Base-by-base conservation (phyloP, 1,140 invertebrate species). In the Brachionus angularis region DNA sequence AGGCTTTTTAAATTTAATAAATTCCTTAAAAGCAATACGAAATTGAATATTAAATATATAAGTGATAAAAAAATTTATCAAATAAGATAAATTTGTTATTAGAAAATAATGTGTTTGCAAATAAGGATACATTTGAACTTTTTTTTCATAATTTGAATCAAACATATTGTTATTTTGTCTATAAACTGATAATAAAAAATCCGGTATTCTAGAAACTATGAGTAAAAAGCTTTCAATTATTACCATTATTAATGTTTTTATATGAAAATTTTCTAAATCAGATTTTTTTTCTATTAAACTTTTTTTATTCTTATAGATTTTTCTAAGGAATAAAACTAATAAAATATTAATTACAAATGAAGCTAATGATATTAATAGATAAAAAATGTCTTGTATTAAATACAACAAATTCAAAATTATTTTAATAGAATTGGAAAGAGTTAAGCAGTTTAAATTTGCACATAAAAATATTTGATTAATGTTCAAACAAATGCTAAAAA, bases 321-420 rank as follows among this genome's bases (percentile, higher is more conserved):
- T 7, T 5, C 49, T 52, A n/a, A 52, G 10, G 10, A 52, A 52
- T 21, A n/a, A 29, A 10, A 52, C 18, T n/a, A 52, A 29, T 14
- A 52, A 52, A 52, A 52, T 52, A n/a, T 52, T 52, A n/a, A 52
- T 52, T 10, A 52, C 5, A 52, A 52, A 52, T 4, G 25, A 29
- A 8, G 31, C 31, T 10, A 52, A 52, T n/a, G 49, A 29, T n/a
- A 52, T 14, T 10, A 52, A 5, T n/a, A 52, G 14, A 29, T 29
- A 29, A 10, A 52, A 23, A 27, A 23, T 3, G 16, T 52, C 49
- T 31, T 52, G 49, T 14, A 52, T 52, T n/a, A 52, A 52, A 52
- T 52, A 52, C 25, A 23, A 23, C 27, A 52, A 52, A 27, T 23
- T 29, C 14, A 52, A 52, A 25, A 52, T 12, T 25, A n/a, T 14